A percentile compares a stretch with the other conserved stretches of the same genome.
phyloP scores from a whole-genome alignment of 2,888 invertebrate genomes.

The Scrobipalpa costella region DNA sequence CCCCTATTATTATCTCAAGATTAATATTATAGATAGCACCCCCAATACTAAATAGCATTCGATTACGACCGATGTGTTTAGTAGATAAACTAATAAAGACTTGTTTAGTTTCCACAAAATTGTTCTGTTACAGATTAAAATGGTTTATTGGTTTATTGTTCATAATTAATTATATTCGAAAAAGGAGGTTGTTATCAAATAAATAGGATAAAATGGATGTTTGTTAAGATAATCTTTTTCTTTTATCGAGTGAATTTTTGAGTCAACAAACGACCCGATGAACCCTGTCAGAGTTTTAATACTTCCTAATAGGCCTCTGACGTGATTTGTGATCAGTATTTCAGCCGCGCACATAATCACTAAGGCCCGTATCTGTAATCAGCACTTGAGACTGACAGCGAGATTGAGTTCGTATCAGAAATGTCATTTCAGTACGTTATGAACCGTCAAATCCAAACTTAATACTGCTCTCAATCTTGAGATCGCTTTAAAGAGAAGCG shows the following conservation, averaged over 20 bases:
- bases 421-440: too few species aligned
- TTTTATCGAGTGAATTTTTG: neutral
- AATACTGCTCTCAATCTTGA: too few species aligned
- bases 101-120: neutral
- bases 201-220: neutral
- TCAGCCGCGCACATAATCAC: too few species aligned
- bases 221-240: neutral
- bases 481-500: too few species aligned
- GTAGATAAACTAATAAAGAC: neutral
- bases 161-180: conserved; percentile 9
- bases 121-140: conserved; percentile 10
- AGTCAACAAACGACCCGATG: too few species aligned
- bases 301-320: too few species aligned
- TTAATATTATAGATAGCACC: neutral
- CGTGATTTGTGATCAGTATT: too few species aligned
- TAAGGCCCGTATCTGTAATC: too few species aligned
- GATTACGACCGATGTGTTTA: conserved; percentile 7
- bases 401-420: too few species aligned
- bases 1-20: conserved; percentile 3
- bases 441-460: too few species aligned
- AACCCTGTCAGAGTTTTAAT: too few species aligned
- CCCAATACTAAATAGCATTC: conserved; percentile 3
- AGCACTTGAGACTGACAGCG: too few species aligned
- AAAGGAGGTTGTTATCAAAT: neutral
- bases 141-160: conserved; percentile 16